phyloP scores from a whole-genome alignment of 2,888 invertebrate species.

The Drosophila formosana region DNA sequence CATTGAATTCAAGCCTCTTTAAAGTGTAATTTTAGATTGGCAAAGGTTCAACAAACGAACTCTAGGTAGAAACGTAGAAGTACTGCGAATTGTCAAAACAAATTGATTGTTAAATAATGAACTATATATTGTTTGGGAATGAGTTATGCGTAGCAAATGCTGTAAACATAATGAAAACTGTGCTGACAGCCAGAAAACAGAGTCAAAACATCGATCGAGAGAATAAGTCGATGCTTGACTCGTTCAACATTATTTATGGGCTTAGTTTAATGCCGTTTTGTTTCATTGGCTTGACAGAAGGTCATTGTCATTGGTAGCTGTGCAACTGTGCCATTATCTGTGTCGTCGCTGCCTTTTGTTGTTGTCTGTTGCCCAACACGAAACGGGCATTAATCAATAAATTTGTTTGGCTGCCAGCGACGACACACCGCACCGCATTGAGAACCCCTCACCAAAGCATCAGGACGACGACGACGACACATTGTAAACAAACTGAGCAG shows the following conservation, averaged over 20 bases:
- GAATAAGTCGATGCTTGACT: slow-evolving; percentile 34
- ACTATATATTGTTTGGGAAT: slow-evolving; percentile 79
- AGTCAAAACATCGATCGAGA: slow-evolving; percentile 47
- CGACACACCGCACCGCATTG: slow-evolving; percentile 72
- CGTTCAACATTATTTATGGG: slow-evolving; percentile 64
- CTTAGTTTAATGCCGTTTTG: slow-evolving; percentile 43
- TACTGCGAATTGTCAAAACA: slow-evolving; percentile 63
- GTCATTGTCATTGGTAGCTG: slow-evolving; percentile 60
- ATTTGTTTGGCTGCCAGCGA: slow-evolving; percentile 80
- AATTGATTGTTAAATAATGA: slow-evolving; percentile 83
- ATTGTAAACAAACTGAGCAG: slow-evolving; percentile 48
- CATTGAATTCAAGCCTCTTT: slow-evolving; percentile 3
- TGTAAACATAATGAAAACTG: slow-evolving; percentile 48
- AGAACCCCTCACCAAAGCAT: slow-evolving; percentile 42
- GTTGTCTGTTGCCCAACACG: slow-evolving; percentile 36
- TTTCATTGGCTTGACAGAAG: slow-evolving; percentile 55
- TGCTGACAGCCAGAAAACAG: slow-evolving; percentile 50
- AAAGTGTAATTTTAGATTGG: slow-evolving; percentile 24
- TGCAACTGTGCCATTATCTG: slow-evolving; percentile 49
- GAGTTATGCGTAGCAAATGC: slow-evolving; percentile 66
- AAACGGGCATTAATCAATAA: slow-evolving; percentile 83
- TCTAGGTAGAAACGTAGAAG: slow-evolving; percentile 1
- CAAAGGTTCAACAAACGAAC: slow-evolving; percentile 15
- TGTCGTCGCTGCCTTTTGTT: slow-evolving; percentile 54
- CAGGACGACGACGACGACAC: slow-evolving; percentile 30